Percentiles rank a stretch among this genome's conserved stretches.
These are phyloP conservation scores for Drosophila siamana DNA, from an alignment of 2,888 invertebrate species.

Conservation along the genomic window DNA sequence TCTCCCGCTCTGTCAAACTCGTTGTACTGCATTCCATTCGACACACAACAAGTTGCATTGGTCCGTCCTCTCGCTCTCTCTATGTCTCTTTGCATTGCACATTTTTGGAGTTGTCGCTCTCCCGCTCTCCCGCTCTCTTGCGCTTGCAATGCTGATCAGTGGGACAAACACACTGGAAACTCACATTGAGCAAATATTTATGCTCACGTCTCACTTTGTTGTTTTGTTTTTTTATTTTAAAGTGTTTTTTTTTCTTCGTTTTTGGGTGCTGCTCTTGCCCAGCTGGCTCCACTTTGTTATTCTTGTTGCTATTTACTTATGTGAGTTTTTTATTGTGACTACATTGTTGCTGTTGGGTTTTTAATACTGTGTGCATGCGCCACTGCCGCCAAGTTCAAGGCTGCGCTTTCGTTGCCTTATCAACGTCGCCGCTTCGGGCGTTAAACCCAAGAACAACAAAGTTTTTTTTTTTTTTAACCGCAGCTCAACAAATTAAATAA, in stretches of 20 bases:
- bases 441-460: slow-evolving; percentile 57
- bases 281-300: slow-evolving; percentile 49
- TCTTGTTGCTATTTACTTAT: slow-evolving; percentile 56
- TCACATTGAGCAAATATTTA: slow-evolving; percentile 70
- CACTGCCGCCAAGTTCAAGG: slow-evolving; percentile 68
- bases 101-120: slow-evolving; percentile 41
- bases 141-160: slow-evolving; percentile 41
- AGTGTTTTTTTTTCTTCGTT: slow-evolving; percentile 18
- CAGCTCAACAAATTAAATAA: slow-evolving; percentile 51
- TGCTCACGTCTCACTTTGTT: slow-evolving; percentile 45
- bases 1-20: slow-evolving; percentile 55
- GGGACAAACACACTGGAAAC: slow-evolving; percentile 54
- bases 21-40: slow-evolving; percentile 71
- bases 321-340: slow-evolving; percentile 42
- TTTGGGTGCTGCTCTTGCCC: slow-evolving; percentile 24
- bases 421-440: slow-evolving; percentile 55
- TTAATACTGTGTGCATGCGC: slow-evolving; percentile 53
- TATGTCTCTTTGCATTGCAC: slow-evolving; percentile 20
- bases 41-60: slow-evolving; percentile 57
- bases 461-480: slow-evolving; percentile 30
- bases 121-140: slow-evolving; percentile 15
- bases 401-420: slow-evolving; percentile 68
- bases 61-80: too few species aligned
- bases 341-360: slow-evolving; percentile 23
- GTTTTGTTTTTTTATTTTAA: slow-evolving; percentile 22